Evolutionary conservation across 2,888 invertebrate genomes (phyloP).

Genomic region (Callosobruchus maculatus): DNA sequence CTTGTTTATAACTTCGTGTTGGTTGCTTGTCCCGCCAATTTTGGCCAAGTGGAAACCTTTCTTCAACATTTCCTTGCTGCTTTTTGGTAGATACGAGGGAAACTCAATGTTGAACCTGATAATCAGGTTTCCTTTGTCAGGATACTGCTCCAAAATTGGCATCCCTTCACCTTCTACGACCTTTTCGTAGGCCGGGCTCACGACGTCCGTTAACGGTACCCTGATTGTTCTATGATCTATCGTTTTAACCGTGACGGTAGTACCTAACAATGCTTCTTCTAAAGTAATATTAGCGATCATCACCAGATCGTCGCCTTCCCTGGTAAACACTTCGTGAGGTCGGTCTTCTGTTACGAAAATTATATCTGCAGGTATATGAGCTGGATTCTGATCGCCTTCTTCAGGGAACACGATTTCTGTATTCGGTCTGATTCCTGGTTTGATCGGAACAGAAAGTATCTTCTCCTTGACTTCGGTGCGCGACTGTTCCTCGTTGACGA

Average conservation of each 20-base stretch:
- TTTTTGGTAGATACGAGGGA: slow-evolving; percentile 53
- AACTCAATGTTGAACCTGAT: slow-evolving; percentile 63
- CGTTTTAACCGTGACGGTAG: slow-evolving; percentile 62
- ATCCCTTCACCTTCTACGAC: slow-evolving; percentile 70
- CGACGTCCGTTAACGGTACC: slow-evolving; percentile 68
- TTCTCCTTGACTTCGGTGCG: slow-evolving; percentile 66
- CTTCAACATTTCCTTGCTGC: slow-evolving; percentile 46
- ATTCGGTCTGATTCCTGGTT: slow-evolving; percentile 69
- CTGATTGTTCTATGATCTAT: slow-evolving; percentile 67
- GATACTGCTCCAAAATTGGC: slow-evolving; percentile 60
- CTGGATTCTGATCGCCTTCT: slow-evolving; percentile 76
- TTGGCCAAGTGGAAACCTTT: slow-evolving; percentile 44
- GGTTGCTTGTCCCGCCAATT: slow-evolving; percentile 34
- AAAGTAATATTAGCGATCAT: slow-evolving; percentile 60
- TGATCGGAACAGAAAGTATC: slow-evolving; percentile 69
- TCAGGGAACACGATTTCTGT: slow-evolving; percentile 72
- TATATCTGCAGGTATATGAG: slow-evolving; percentile 68
- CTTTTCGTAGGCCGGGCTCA: slow-evolving; percentile 67
- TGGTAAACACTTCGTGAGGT: slow-evolving; percentile 62
- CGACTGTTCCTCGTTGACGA: slow-evolving; percentile 60
- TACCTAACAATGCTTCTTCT: slow-evolving; percentile 69
- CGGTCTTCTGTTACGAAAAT: slow-evolving; percentile 71
- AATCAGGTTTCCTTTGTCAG: slow-evolving; percentile 65
- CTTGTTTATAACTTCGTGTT: slow-evolving; percentile 46
- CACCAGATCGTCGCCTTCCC: slow-evolving; percentile 66